These are phyloP conservation scores for Speoplatyrhinus poulsoni DNA, from an alignment of 2,113 vertebrate genomes.

Conservation along the genomic window DNA sequence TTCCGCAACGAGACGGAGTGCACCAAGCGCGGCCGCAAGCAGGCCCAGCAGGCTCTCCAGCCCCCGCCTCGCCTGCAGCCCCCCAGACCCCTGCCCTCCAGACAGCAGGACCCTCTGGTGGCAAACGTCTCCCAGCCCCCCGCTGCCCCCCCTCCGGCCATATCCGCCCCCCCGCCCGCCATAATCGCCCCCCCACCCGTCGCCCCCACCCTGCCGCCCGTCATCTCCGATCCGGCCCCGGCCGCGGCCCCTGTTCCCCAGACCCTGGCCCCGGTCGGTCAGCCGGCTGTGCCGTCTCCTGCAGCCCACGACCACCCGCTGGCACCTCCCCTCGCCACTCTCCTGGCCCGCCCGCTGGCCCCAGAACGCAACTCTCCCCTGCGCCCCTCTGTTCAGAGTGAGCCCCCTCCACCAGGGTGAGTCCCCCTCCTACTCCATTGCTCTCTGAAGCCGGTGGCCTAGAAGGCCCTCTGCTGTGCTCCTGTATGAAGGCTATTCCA, in stretches of 20 bases:
- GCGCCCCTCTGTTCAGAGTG: conserved; percentile 80
- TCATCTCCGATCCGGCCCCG: conserved; percentile 28
- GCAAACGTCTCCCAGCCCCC: conserved; percentile 61
- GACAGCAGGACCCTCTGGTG: conserved; percentile 91
- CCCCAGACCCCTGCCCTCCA: conserved; percentile 68
- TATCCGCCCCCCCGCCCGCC: conserved; percentile 13
- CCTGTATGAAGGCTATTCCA: background rate
- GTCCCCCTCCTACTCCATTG: background rate
- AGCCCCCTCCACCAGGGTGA: conserved; percentile 72
- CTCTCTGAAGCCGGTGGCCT: background rate
- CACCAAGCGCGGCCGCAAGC: conserved; percentile 80
- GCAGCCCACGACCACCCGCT: conserved; percentile 4
- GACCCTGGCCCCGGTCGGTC: conserved; percentile 9
- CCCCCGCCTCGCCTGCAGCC: conserved; percentile 80
- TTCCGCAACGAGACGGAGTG: conserved; percentile 98
- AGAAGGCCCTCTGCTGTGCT: background rate
- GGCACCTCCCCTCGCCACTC: conserved; percentile 6
- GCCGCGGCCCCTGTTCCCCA: conserved; percentile 18
- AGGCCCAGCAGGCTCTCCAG: conserved; percentile 67
- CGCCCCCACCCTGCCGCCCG: background rate
- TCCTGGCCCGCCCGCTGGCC: conserved; percentile 26
- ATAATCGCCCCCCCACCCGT: background rate
- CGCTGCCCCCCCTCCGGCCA: conserved; percentile 18
- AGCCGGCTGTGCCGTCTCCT: conserved; percentile 19
- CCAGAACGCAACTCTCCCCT: conserved; percentile 71